These are phyloP conservation scores for Aplocera efformata DNA, from an alignment of 2,888 invertebrate species.

Conservation along the genomic window DNA sequence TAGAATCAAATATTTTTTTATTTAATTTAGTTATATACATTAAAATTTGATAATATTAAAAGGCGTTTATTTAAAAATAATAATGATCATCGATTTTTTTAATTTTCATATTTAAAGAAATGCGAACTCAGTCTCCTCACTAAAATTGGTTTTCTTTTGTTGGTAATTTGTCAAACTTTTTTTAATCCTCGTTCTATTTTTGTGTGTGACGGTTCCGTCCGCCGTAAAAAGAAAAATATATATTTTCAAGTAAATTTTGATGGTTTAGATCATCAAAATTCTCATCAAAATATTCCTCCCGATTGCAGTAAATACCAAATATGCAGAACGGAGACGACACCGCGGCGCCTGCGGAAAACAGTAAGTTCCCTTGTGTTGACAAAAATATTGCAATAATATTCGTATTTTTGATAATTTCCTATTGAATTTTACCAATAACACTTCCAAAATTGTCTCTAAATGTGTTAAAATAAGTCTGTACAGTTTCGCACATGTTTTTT, in stretches of 20 bases:
- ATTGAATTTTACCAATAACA: constrained; percentile 40
- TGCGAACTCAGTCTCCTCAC: constrained; percentile 19
- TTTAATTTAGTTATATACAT: too few species aligned
- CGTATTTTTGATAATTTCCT: constrained; percentile 55
- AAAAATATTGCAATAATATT: constrained; percentile 59
- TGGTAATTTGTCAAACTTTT: constrained; percentile 57
- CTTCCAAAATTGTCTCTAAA: constrained; percentile 26
- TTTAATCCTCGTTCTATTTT: constrained; percentile 77
- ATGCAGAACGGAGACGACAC: constrained; percentile 77
- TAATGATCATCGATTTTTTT: too few species aligned
- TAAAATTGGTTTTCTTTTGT: constrained; percentile 40
- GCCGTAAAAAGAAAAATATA: constrained; percentile 50
- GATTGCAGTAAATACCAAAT: constrained; percentile 59
- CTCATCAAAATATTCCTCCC: constrained; percentile 49
- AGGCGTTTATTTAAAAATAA: too few species aligned
- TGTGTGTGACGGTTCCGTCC: constrained; percentile 78
- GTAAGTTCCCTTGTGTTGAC: constrained; percentile 66
- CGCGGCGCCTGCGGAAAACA: constrained; percentile 58
- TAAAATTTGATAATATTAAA: too few species aligned
- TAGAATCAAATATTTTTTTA: too few species aligned
- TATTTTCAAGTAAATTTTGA: constrained; percentile 65
- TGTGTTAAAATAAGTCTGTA: constrained; percentile 19
- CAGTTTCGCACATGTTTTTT: constrained; percentile 41
- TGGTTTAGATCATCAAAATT: constrained; percentile 57
- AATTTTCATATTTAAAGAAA: too few species aligned